Conservation (phyloP, 2,113 vertebrate species). For the Entosphenus tridentatus region DNA sequence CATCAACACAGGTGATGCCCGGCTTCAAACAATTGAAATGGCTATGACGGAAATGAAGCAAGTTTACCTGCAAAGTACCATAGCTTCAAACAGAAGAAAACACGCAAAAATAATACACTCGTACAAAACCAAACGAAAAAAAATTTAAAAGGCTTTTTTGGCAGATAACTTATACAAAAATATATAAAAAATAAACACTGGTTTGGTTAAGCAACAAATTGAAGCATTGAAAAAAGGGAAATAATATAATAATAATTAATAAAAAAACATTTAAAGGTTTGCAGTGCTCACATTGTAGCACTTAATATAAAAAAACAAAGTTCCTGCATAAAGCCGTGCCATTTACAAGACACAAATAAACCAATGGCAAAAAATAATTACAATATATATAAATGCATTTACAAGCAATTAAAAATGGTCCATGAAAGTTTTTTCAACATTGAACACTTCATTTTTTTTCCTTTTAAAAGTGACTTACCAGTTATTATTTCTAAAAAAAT, state of each 20-base stretch:
- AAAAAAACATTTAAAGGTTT: not conserved
- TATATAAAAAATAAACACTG: slow-evolving; percentile 5
- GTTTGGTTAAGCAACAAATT: slow-evolving; percentile 5
- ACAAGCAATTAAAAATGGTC: slow-evolving; percentile 3
- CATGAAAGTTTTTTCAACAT: slow-evolving; percentile 4
- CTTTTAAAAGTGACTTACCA: slow-evolving; percentile 6
- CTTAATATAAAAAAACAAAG: not conserved
- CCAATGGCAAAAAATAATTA: slow-evolving; percentile 6
- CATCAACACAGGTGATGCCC: no score
- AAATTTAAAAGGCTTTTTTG: not conserved
- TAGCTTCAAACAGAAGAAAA: no score
- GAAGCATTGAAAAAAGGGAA: not conserved
- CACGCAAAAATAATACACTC: no score
- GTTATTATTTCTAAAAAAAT: slow-evolving; percentile 5
- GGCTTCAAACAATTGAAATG: no score
- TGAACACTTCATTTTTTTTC: not conserved
- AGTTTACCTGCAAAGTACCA: no score
- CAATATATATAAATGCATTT: slow-evolving; percentile 6
- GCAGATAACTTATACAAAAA: slow-evolving; percentile 5
- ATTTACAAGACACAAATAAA: slow-evolving; percentile 4
- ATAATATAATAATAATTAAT: slow-evolving; percentile 1
- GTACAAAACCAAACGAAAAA: no score
- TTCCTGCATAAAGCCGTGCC: slow-evolving; percentile 4
- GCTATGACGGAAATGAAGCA: no score
- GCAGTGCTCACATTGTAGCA: slow-evolving; percentile 3